Conservation (phyloP, 2,113 vertebrate genomes). For the Dasyprocta punctata region DNA sequence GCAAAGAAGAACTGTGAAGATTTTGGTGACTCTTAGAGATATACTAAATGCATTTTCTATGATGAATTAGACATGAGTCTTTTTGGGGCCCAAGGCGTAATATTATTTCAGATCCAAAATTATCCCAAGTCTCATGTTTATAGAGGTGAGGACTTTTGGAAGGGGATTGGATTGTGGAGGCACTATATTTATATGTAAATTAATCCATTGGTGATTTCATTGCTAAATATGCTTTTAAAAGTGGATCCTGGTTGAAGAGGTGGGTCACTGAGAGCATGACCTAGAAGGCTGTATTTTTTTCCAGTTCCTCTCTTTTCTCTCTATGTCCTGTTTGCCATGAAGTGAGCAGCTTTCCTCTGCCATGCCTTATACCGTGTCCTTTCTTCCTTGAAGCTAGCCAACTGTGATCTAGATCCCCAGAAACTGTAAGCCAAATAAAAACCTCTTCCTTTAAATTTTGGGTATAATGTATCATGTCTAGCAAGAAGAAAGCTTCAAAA, state of each 20-base stretch:
- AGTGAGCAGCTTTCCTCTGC: not conserved
- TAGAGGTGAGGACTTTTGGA: not conserved
- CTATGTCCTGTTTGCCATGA: not conserved
- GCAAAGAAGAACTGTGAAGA: not conserved
- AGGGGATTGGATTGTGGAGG: not conserved
- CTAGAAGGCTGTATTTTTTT: not conserved
- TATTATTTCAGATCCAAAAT: not conserved
- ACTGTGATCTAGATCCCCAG: not conserved
- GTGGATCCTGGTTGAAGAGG: not conserved
- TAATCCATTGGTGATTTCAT: not conserved
- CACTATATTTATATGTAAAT: not conserved
- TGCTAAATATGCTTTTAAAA: not conserved
- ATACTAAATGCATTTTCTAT: not conserved
- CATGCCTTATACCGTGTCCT: not conserved
- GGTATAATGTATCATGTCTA: not conserved
- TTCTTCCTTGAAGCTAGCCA: not conserved
- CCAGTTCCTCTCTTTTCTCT: not conserved
- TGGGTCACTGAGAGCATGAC: not conserved
- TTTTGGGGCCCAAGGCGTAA: not conserved
- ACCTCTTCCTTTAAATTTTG: not conserved
- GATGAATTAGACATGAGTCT: not conserved
- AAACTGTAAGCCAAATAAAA: not conserved
- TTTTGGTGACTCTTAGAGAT: not conserved
- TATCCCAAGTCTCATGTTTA: not conserved
- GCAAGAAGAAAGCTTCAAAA: not conserved